These are phyloP conservation scores for Drosophila kikkawai DNA, from an alignment of 1,140 invertebrate species.

Conservation along the genomic window DNA sequence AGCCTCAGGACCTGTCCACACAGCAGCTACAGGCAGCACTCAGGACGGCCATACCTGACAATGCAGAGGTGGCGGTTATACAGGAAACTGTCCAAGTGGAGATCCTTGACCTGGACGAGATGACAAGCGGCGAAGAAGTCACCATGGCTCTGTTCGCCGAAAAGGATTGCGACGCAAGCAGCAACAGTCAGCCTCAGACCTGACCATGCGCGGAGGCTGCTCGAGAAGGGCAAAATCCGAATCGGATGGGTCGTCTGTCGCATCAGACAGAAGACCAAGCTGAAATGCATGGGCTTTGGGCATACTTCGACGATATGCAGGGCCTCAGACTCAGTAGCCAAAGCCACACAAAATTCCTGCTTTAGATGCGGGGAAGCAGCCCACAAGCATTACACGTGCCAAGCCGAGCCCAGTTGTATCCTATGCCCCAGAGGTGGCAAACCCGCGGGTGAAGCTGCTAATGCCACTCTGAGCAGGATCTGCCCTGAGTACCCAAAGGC, in stretches of 20 bases:
- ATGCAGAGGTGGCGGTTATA: background rate
- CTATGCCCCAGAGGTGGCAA: background rate
- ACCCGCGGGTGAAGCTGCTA: background rate
- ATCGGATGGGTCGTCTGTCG: background rate
- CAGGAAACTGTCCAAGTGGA: background rate
- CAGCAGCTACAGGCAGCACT: background rate
- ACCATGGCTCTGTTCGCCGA: background rate
- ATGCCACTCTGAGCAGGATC: background rate
- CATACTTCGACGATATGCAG: too few relatives aligned
- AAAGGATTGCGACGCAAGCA: background rate
- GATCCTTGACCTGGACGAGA: background rate
- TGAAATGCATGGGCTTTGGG: too few relatives aligned
- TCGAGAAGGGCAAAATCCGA: too few relatives aligned
- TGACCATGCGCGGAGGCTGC: too few relatives aligned
- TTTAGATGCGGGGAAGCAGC: background rate
- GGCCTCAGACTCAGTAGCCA: too few relatives aligned
- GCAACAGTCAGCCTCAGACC: too few relatives aligned
- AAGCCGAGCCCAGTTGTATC: background rate
- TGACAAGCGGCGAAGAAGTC: background rate
- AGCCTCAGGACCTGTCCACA: too few relatives aligned
- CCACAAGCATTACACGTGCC: background rate
- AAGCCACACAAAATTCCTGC: background rate
- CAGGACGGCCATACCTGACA: background rate
- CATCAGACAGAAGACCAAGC: too few relatives aligned
- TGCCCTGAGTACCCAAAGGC: background rate